phyloP scores from a whole-genome alignment of 2,797 vertebrate genomes.

The Falco concolor region DNA sequence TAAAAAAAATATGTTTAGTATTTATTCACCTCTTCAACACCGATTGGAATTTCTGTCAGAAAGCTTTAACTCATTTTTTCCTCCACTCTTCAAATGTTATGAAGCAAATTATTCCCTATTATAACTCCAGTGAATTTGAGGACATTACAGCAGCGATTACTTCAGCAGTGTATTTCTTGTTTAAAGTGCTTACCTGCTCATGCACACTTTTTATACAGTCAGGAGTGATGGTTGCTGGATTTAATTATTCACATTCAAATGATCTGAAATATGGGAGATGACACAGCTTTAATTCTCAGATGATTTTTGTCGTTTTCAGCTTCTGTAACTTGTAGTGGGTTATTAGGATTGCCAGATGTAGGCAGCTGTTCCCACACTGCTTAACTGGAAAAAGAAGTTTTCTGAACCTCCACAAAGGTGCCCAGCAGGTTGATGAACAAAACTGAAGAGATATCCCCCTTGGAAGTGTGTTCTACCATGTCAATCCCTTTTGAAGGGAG shows the following conservation, averaged over 20 bases:
- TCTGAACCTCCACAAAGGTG: neutral
- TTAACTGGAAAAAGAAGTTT: neutral
- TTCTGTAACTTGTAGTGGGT: neutral
- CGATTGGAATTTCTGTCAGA: conserved; percentile 3
- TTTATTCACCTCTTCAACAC: neutral
- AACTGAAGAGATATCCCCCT: neutral
- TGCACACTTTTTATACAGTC: neutral
- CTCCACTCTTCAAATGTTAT: neutral
- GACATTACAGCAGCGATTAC: neutral
- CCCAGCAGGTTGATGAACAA: neutral
- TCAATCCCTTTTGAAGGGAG: neutral
- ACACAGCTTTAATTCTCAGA: neutral
- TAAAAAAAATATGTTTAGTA: neutral
- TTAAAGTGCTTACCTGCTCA: neutral
- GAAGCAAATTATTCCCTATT: conserved; percentile 1
- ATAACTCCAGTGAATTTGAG: neutral
- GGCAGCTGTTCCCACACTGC: neutral
- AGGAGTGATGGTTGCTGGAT: neutral
- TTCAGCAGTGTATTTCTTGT: neutral
- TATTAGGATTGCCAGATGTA: neutral
- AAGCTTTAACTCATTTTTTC: conserved; percentile 9
- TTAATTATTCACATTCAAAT: neutral
- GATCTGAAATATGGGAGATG: neutral
- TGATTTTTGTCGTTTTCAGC: neutral
- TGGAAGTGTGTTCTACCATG: neutral